Evolutionary conservation across 2,888 invertebrate genomes (phyloP).

Genomic region (Shargacucullia verbasci): DNA sequence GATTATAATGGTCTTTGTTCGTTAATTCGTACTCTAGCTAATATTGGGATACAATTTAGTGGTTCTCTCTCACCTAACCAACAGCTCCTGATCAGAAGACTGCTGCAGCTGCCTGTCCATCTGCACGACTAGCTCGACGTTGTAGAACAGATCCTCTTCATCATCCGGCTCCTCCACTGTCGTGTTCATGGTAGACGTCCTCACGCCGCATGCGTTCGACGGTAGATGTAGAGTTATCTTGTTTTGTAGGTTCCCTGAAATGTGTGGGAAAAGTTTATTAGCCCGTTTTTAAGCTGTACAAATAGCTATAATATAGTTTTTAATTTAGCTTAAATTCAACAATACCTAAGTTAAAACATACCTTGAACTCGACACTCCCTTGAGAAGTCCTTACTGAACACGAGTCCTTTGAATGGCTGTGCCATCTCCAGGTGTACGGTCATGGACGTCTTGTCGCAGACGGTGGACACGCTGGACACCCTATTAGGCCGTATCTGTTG

Average conservation of each 20-base stretch:
- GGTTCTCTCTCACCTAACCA: constrained; percentile 77
- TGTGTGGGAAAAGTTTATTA: too few species aligned
- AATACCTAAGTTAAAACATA: constrained; percentile 51
- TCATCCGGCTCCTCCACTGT: constrained; percentile 76
- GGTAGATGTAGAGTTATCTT: constrained; percentile 87
- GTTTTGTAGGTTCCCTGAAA: constrained; percentile 81
- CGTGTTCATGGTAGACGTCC: constrained; percentile 85
- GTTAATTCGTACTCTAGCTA: too few species aligned
- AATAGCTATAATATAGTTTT: too few species aligned
- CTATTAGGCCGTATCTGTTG: constrained; percentile 82
- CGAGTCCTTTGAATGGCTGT: constrained; percentile 91
- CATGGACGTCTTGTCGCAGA: constrained; percentile 90
- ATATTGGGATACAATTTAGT: too few species aligned
- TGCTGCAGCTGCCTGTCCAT: constrained; percentile 93
- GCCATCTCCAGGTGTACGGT: constrained; percentile 90
- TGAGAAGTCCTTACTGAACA: constrained; percentile 93
- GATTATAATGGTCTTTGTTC: too few species aligned
- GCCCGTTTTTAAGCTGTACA: too few species aligned
- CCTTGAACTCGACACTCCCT: constrained; percentile 92
- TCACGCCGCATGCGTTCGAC: constrained; percentile 92
- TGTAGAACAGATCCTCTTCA: constrained; percentile 89
- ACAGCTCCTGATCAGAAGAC: constrained; percentile 91
- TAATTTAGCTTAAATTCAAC: too few species aligned
- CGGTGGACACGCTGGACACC: constrained; percentile 89
- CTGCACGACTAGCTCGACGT: constrained; percentile 92